phyloP scores from a whole-genome alignment of 2,113 vertebrate species.

The Leptocoma aspasia region DNA sequence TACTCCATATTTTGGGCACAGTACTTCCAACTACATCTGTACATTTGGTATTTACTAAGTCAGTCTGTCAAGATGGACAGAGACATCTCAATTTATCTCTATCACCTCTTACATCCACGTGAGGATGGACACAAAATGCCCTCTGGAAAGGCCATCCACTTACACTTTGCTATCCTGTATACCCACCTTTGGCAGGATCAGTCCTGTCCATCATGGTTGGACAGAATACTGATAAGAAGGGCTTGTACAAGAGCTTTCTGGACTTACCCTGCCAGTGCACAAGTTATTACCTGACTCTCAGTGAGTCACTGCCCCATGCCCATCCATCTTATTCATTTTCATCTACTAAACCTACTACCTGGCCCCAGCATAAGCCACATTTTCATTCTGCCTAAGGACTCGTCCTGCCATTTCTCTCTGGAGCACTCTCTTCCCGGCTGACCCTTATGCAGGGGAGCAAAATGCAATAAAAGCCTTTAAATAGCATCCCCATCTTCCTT shows the following conservation, averaged over 20 bases:
- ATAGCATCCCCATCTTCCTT: background rate
- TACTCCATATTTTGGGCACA: background rate
- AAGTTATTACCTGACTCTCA: background rate
- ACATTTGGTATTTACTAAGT: background rate
- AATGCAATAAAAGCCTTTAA: background rate
- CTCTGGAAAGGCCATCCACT: background rate
- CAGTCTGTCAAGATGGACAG: background rate
- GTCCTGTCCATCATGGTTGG: rapidly evolving
- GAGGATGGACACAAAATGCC: background rate
- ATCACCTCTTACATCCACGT: background rate
- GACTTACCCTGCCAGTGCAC: background rate
- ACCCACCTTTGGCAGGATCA: background rate
- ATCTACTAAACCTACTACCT: background rate
- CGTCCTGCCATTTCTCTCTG: background rate
- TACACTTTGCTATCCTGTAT: background rate
- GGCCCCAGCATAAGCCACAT: background rate
- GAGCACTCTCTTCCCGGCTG: background rate
- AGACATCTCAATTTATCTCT: background rate
- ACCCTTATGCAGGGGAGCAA: background rate
- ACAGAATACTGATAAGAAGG: background rate
- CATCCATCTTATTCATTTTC: background rate
- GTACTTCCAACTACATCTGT: background rate
- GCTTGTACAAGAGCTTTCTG: background rate
- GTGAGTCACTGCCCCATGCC: rapidly evolving
- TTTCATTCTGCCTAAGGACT: background rate